Evolutionary conservation across 2,888 invertebrate genomes (phyloP).

Genomic region (Molorchus minor): DNA sequence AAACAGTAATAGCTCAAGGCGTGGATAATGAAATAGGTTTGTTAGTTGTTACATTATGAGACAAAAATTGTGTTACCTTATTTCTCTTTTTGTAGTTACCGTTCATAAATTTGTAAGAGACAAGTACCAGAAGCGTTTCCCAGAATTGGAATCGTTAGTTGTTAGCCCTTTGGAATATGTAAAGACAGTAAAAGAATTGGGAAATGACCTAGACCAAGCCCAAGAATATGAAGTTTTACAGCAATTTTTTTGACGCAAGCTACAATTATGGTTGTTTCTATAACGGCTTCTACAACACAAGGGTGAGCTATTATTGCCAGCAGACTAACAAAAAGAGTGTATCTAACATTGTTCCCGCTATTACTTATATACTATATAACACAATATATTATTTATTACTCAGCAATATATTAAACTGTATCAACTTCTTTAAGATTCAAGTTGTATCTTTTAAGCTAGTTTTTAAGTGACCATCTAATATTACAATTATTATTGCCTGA

Average conservation of each 20-base stretch:
- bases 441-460: too few species aligned
- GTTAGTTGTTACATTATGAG: slow-evolving; percentile 48
- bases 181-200: slow-evolving; percentile 84
- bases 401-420: too few species aligned
- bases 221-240: slow-evolving; percentile 95
- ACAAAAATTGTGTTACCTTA: slow-evolving; percentile 11
- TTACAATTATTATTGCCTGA: too few species aligned
- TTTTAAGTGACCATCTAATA: too few species aligned
- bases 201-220: slow-evolving; percentile 93
- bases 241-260: slow-evolving; percentile 95
- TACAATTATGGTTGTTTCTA: slow-evolving; percentile 99
- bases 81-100: too few species aligned
- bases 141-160: slow-evolving; percentile 96
- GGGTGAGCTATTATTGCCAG: too few species aligned
- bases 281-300: slow-evolving; percentile 99
- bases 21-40: slow-evolving; percentile 95
- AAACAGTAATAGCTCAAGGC: slow-evolving; percentile 95
- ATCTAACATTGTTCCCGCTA: too few species aligned
- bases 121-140: slow-evolving; percentile 96
- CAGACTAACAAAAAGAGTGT: too few species aligned
- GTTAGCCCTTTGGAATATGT: slow-evolving; percentile 94
- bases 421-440: too few species aligned
- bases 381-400: too few species aligned
- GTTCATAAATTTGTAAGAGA: slow-evolving; percentile 98
- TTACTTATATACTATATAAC: too few species aligned